These are phyloP conservation scores for Okamejei kenojei DNA, from an alignment of 2,797 vertebrate genomes.

Conservation along the genomic window DNA sequence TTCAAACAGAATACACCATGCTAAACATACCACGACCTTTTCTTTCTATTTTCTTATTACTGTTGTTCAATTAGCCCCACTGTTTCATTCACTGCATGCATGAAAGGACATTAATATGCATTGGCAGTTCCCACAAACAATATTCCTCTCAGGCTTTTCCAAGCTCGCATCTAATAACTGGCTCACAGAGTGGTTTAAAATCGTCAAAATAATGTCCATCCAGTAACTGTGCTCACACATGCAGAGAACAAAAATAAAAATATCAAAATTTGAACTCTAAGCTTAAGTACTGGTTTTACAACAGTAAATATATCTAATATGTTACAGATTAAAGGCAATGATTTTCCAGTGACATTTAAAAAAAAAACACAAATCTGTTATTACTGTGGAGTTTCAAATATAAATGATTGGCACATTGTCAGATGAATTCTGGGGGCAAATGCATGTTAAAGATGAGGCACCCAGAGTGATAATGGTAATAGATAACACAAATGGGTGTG, in stretches of 20 bases:
- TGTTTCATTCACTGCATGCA: conserved; percentile 84
- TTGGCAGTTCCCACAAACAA: conserved; percentile 81
- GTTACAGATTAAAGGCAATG: conserved; percentile 32
- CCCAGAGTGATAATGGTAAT: conserved; percentile 3
- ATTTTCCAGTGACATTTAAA: conserved; percentile 6
- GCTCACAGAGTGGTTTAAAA: conserved; percentile 42
- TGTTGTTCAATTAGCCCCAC: conserved; percentile 75
- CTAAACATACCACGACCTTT: conserved; percentile 41
- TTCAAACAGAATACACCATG: conserved; percentile 45
- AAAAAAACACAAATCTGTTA: conserved; percentile 29
- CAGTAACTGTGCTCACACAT: conserved; percentile 7
- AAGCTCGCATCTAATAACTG: conserved; percentile 47
- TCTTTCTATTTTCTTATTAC: conserved; percentile 46
- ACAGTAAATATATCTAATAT: neutral
- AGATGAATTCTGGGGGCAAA: neutral
- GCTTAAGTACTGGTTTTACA: neutral
- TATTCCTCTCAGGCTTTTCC: conserved; percentile 55
- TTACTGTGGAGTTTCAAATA: conserved; percentile 15
- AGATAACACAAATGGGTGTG: conserved; percentile 8
- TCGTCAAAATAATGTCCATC: conserved; percentile 14
- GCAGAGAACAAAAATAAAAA: conserved; percentile 19
- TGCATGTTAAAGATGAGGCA: conserved; percentile 19
- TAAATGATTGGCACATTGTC: conserved; percentile 17
- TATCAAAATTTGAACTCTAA: conserved; percentile 4
- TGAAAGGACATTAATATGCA: conserved; percentile 81